phyloP scores from a whole-genome alignment of 2,113 vertebrate genomes.

The Eleginops maclovinus region DNA sequence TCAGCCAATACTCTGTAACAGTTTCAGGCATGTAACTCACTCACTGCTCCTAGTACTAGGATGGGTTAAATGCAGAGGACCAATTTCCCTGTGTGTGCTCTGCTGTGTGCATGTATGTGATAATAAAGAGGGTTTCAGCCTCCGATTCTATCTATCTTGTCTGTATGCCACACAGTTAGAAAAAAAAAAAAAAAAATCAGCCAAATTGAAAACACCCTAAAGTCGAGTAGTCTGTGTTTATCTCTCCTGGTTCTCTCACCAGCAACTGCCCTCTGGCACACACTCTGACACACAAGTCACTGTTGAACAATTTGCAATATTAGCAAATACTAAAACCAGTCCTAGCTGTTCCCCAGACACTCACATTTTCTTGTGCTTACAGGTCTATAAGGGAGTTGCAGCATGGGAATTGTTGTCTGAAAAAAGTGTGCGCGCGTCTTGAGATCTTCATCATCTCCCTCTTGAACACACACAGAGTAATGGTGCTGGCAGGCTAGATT shows the following conservation, averaged over 20 bases:
- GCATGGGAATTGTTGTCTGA: not conserved
- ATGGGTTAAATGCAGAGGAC: too few relatives aligned
- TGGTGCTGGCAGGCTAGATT: not conserved
- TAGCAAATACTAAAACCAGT: constrained; percentile 26
- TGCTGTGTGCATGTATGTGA: too few relatives aligned
- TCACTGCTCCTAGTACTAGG: too few relatives aligned
- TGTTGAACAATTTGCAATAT: not conserved
- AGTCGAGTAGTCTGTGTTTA: not conserved
- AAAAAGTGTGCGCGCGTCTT: not conserved
- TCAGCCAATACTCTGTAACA: constrained; percentile 63
- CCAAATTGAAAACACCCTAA: constrained; percentile 55
- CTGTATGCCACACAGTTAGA: constrained; percentile 6
- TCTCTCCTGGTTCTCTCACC: constrained; percentile 21
- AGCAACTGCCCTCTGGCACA: constrained; percentile 15
- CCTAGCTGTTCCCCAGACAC: constrained; percentile 26
- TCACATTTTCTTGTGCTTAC: constrained; percentile 47
- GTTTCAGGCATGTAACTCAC: not conserved
- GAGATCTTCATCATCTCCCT: constrained; percentile 1
- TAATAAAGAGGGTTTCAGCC: too few relatives aligned
- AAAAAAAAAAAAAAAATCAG: constrained; percentile 20
- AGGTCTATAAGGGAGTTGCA: constrained; percentile 18
- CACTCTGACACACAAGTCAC: constrained; percentile 16
- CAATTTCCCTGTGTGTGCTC: too few relatives aligned
- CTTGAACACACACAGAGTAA: not conserved
- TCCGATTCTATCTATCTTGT: too few relatives aligned